These are phyloP conservation scores for Forbesichthys papilliferus DNA, from an alignment of 2,113 vertebrate genomes.

Conservation along the genomic window DNA sequence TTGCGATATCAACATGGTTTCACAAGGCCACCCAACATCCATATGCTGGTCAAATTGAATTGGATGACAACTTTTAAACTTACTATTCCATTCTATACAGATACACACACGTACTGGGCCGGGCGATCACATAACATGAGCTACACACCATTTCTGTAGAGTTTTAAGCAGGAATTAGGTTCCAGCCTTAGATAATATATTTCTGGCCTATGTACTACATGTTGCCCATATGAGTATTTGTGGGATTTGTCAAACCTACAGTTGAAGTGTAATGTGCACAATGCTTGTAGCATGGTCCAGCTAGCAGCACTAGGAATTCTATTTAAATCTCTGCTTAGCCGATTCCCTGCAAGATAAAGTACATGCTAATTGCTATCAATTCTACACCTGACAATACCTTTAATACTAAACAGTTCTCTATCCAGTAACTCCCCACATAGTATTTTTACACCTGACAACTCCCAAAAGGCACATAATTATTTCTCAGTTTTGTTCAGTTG, in stretches of 20 bases:
- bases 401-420: slow-evolving; percentile 43
- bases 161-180: neutral
- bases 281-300: too few relatives aligned
- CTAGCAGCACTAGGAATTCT: neutral
- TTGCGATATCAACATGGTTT: too few relatives aligned
- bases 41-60: too few relatives aligned
- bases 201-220: neutral
- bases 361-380: slow-evolving; percentile 40
- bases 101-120: too few relatives aligned
- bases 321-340: slow-evolving; percentile 4
- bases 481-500: slow-evolving; percentile 59
- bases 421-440: slow-evolving; percentile 29
- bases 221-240: too few relatives aligned
- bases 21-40: too few relatives aligned
- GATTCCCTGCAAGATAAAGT: slow-evolving; percentile 17
- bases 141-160: too few relatives aligned
- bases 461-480: slow-evolving; percentile 61
- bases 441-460: slow-evolving; percentile 54
- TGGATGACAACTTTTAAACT: too few relatives aligned
- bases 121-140: too few relatives aligned
- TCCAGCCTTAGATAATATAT: neutral
- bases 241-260: neutral
- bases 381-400: slow-evolving; percentile 46
- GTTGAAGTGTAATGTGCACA: neutral
- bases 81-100: too few relatives aligned